A percentile compares a stretch with the other conserved stretches of the same genome.
Evolutionary conservation across 2,888 invertebrate genomes (phyloP).

Genomic region (Eupithecia insigniata): DNA sequence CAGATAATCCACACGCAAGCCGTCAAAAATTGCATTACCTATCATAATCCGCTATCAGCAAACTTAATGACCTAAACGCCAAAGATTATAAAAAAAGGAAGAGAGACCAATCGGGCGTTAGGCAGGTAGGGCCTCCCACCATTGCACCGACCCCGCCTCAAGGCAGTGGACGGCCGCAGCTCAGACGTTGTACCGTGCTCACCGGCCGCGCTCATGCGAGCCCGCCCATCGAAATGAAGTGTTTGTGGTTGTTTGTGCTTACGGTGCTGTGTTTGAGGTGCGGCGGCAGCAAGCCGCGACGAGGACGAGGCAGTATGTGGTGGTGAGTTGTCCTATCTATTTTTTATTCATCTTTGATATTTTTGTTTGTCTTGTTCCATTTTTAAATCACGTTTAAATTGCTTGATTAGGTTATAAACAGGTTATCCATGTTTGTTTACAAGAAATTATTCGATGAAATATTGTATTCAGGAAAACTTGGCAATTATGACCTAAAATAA

Average conservation of each 20-base stretch:
- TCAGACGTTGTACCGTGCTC: constrained; percentile 72
- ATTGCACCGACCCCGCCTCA: constrained; percentile 72
- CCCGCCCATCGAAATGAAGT: constrained; percentile 82
- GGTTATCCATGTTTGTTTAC: constrained; percentile 3
- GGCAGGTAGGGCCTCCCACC: constrained; percentile 79
- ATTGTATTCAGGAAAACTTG: background rate
- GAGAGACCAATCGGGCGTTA: constrained; percentile 74
- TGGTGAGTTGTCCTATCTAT: constrained; percentile 86
- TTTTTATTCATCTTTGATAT: constrained; percentile 32
- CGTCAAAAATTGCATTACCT: constrained; percentile 43
- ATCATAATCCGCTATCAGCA: constrained; percentile 38
- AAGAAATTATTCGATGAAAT: background rate
- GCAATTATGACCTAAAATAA: background rate
- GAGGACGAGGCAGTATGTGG: constrained; percentile 96
- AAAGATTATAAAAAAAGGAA: constrained; percentile 49
- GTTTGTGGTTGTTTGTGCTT: constrained; percentile 83
- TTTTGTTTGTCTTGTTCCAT: background rate
- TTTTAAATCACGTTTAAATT: background rate
- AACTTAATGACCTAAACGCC: constrained; percentile 70
- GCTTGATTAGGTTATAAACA: constrained; percentile 4
- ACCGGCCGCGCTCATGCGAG: constrained; percentile 75
- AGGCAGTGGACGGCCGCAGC: constrained; percentile 49
- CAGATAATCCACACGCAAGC: constrained; percentile 29
- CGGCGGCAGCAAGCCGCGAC: constrained; percentile 86
- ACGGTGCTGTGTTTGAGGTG: constrained; percentile 81